A percentile compares a stretch with the other conserved stretches of the same genome.
Evolutionary conservation across 2,888 invertebrate species (phyloP).

Genomic region (Phalera bucephala): DNA sequence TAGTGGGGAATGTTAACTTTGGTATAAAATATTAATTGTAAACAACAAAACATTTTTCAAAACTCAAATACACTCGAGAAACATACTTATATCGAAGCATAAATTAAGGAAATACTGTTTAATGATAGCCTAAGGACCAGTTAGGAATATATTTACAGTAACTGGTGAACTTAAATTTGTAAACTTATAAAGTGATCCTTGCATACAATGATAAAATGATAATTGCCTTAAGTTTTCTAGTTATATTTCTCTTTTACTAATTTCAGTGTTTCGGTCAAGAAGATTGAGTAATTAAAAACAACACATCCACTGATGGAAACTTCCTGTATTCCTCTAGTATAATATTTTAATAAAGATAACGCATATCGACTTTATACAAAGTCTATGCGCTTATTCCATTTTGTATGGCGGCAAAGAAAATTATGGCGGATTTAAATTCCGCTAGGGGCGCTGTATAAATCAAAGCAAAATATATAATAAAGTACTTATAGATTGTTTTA

Average conservation of each 20-base stretch:
- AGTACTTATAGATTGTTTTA: too few species aligned
- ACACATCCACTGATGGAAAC: too few species aligned
- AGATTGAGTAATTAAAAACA: too few species aligned
- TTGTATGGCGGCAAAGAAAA: too few species aligned
- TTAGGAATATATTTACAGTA: constrained; percentile 72
- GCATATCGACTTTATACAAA: too few species aligned
- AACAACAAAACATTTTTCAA: constrained; percentile 77
- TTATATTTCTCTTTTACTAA: constrained; percentile 14
- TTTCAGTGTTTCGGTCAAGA: too few species aligned
- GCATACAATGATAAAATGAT: constrained; percentile 20
- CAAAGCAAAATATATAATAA: too few species aligned
- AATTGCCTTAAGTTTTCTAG: constrained; percentile 5
- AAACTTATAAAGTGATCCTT: constrained; percentile 35
- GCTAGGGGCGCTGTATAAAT: too few species aligned
- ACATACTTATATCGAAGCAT: constrained; percentile 74
- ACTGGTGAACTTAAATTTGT: constrained; percentile 62
- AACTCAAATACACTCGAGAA: constrained; percentile 74
- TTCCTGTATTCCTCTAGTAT: too few species aligned
- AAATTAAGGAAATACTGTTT: constrained; percentile 82
- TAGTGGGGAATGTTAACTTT: constrained; percentile 90
- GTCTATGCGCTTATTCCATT: too few species aligned
- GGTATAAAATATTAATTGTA: constrained; percentile 85
- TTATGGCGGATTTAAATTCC: too few species aligned
- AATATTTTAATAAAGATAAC: too few species aligned
- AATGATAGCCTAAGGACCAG: constrained; percentile 69